phyloP scores from a whole-genome alignment of 2,113 vertebrate species.

The Cyprinodon tularosa region DNA sequence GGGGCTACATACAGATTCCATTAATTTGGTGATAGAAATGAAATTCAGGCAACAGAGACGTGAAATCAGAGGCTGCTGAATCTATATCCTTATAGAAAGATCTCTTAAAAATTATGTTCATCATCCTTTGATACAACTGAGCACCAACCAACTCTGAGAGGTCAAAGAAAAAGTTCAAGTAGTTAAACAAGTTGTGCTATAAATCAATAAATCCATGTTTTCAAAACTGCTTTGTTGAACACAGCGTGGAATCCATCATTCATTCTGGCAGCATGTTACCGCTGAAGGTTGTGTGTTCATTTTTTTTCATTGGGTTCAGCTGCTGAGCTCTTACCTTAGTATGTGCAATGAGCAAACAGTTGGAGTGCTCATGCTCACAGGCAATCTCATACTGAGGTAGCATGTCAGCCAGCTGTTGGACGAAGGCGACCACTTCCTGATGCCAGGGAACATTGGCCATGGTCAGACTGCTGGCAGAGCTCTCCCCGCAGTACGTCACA shows the following conservation, averaged over 20 bases:
- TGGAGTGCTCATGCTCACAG: slow-evolving; percentile 94
- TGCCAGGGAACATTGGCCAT: slow-evolving; percentile 99
- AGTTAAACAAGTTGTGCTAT: neutral
- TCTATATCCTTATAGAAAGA: neutral
- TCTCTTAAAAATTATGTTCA: no score
- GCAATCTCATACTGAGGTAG: slow-evolving; percentile 88
- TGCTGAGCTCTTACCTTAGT: slow-evolving; percentile 81
- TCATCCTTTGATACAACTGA: neutral
- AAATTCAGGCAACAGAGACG: no score
- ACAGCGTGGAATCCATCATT: neutral
- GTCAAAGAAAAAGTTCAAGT: neutral
- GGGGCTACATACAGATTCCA: no score
- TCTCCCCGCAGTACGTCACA: slow-evolving; percentile 95
- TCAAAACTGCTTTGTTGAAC: neutral
- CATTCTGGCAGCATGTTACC: neutral
- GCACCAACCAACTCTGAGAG: neutral
- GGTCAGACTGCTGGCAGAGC: slow-evolving; percentile 91
- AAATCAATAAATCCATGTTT: neutral
- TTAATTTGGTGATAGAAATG: no score
- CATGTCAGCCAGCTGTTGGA: slow-evolving; percentile 84
- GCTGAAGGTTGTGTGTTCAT: no score
- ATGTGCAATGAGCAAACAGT: slow-evolving; percentile 92
- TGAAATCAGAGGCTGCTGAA: neutral
- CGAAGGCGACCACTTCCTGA: slow-evolving; percentile 90
- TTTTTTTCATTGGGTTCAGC: neutral